Percentiles rank a stretch among this genome's conserved stretches.
These are phyloP conservation scores for Lethrus apterus DNA, from an alignment of 1,140 invertebrate species.

Conservation along the genomic window DNA sequence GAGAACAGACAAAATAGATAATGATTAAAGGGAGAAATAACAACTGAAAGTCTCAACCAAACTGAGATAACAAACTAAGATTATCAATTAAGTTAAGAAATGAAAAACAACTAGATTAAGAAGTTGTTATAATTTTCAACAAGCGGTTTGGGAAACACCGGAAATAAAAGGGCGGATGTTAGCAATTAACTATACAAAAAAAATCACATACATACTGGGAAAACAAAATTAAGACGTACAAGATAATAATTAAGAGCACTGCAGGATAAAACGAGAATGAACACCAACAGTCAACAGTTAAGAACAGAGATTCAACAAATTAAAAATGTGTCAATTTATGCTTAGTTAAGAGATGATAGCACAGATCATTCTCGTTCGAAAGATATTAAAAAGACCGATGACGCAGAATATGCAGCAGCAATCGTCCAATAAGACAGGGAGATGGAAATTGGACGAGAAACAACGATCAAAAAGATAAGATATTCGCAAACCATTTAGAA, in stretches of 20 bases:
- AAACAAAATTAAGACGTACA: background rate
- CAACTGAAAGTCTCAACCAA: too few species aligned
- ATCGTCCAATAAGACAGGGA: background rate
- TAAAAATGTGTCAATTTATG: background rate
- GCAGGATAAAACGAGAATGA: background rate
- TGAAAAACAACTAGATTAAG: too few species aligned
- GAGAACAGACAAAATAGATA: too few species aligned
- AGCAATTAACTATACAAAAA: too few species aligned
- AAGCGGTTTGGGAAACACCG: too few species aligned
- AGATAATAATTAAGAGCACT: background rate
- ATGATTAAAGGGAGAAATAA: too few species aligned
- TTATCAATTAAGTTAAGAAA: too few species aligned
- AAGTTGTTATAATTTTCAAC: too few species aligned
- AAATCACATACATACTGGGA: too few species aligned
- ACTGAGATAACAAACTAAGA: too few species aligned
- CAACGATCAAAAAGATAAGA: background rate
- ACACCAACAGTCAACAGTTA: background rate
- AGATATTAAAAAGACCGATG: conserved; percentile 1
- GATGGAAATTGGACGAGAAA: conserved; percentile 1
- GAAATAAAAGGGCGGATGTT: too few species aligned
- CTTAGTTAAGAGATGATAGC: background rate
- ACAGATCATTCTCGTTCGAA: background rate
- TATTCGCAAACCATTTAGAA: background rate
- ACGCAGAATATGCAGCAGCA: too few species aligned
- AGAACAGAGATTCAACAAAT: background rate